phyloP scores from a whole-genome alignment of 2,113 vertebrate species.

The Neolamprologus fasciatus region DNA sequence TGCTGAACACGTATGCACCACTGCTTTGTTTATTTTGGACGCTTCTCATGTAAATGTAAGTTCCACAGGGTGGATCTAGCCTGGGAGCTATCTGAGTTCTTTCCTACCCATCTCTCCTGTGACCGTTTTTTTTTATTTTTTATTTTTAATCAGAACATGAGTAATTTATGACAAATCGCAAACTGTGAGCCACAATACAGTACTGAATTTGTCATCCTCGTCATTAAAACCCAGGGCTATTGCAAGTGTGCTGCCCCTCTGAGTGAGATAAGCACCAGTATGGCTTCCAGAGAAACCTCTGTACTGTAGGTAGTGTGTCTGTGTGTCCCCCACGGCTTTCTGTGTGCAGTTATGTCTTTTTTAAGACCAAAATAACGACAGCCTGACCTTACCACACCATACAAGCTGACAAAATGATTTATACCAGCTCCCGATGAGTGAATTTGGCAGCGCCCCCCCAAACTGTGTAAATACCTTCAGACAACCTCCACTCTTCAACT shows the following conservation, averaged over 20 bases:
- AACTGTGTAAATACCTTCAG: slow-evolving; percentile 36
- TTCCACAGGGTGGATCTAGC: neutral
- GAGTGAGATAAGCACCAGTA: neutral
- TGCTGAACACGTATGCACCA: neutral
- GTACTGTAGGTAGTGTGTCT: slow-evolving; percentile 4
- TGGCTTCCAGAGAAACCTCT: slow-evolving; percentile 1
- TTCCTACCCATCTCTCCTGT: neutral
- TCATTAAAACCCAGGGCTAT: slow-evolving; percentile 8
- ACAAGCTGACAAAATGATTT: slow-evolving; percentile 38
- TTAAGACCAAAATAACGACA: neutral
- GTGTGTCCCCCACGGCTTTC: neutral
- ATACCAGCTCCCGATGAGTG: neutral
- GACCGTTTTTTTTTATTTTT: neutral
- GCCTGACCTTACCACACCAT: slow-evolving; percentile 14
- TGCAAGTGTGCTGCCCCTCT: neutral
- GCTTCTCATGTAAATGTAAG: neutral
- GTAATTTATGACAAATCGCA: neutral
- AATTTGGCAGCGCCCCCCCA: slow-evolving; percentile 19
- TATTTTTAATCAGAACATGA: neutral
- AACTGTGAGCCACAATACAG: neutral
- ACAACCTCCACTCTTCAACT: slow-evolving; percentile 9
- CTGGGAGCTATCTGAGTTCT: neutral
- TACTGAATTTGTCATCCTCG: neutral
- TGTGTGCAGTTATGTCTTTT: neutral
- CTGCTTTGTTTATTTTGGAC: neutral